These are phyloP conservation scores for Thymallus thymallus DNA, from an alignment of 2,113 vertebrate species.

Conservation along the genomic window DNA sequence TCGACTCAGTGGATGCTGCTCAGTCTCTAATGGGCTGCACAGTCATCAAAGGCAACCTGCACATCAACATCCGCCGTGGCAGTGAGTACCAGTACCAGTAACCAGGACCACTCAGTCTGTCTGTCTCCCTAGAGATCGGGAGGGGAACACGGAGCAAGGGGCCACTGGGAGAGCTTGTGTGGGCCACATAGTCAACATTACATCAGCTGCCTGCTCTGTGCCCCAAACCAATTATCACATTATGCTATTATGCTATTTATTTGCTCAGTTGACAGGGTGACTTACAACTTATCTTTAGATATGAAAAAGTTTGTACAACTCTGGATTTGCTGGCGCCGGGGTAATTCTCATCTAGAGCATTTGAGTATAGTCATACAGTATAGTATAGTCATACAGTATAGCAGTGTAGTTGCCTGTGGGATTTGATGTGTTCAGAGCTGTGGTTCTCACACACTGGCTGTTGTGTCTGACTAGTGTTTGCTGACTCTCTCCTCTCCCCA, in stretches of 20 bases:
- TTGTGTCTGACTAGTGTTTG: constrained; percentile 5
- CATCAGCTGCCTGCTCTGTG: constrained; percentile 33
- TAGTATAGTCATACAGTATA: too few relatives aligned
- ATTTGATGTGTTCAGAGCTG: background rate
- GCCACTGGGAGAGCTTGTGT: background rate
- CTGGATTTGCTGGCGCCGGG: background rate
- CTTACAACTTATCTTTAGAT: constrained; percentile 38
- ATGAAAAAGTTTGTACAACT: constrained; percentile 21
- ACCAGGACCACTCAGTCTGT: background rate
- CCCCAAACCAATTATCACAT: constrained; percentile 52
- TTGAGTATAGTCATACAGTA: background rate
- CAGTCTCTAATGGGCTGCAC: constrained; percentile 93
- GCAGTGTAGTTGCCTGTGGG: background rate
- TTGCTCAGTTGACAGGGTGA: constrained; percentile 26
- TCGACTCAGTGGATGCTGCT: constrained; percentile 92
- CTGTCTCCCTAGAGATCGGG: background rate
- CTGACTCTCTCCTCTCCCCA: constrained; percentile 49
- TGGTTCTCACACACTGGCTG: background rate
- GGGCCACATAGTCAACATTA: constrained; percentile 35
- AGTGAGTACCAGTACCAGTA: constrained; percentile 79
- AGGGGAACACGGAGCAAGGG: background rate
- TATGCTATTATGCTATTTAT: constrained; percentile 39
- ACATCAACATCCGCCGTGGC: constrained; percentile 94
- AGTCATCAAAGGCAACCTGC: constrained; percentile 88
- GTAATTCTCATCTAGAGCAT: constrained; percentile 22